Evolutionary conservation across 2,888 invertebrate species (phyloP), one percentile per base, ranked within the genome.

Genomic region (Oligia fasciuncula): DNA sequence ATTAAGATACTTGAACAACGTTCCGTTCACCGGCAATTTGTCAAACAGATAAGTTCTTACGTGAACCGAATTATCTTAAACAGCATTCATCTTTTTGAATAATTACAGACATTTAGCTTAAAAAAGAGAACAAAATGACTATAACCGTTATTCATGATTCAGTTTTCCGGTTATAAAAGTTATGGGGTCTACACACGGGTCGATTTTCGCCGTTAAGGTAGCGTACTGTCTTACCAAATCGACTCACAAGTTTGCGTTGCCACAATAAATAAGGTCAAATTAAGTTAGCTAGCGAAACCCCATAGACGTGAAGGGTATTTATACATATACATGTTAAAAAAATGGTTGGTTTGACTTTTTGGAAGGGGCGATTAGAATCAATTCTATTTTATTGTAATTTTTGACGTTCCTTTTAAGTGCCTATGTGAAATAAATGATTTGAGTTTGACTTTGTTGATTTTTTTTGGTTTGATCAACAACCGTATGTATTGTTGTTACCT

Each of bases 21-120:
- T 90, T 91, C 90, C 93, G 92, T 91, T 92, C 91, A 90, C 92
- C 91, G 88, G 89, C 93, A 95, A 96, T 96, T 96, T 96, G 96
- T 95, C 96, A 95, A 94, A 91, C 90, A 93, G 96, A 96, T 96
- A 96, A 95, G 92, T 92, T 89, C 89, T 91, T 92, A 95, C 96
- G 96, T 96, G 96, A 93, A 94, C 91, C 88, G 93, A 94, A 94
- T 95, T 95, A 95, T 95, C 95, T 95, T 91, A 91, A 93, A 92
- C 91, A 93, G 91, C 92, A 93, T 95, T 94, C 94, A 93, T 95
- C 95, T 95, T 94, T 88, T 90, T 95, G 95, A 95, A 93, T 96
- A 96, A 96, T 95, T 95, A 95, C 93, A 62, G 83, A 83, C 81
- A 84, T 91, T 90, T 88, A 89, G 88, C 91, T 92, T 92, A 88